Evolutionary conservation across 2,797 vertebrate species (phyloP).

Genomic region (Sus cebifrons): DNA sequence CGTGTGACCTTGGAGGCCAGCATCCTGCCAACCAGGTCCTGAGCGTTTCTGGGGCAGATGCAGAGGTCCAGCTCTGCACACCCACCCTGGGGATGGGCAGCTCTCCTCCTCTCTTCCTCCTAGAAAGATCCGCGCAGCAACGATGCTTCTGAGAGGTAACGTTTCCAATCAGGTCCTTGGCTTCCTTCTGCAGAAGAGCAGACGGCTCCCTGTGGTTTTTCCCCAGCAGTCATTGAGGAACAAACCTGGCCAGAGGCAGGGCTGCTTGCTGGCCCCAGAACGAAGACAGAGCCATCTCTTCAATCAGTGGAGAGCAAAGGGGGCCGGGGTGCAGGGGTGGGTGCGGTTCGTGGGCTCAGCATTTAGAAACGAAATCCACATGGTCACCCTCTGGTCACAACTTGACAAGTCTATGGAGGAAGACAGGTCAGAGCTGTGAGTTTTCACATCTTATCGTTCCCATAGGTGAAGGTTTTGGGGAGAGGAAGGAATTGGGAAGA

Average conservation of each 20-base stretch:
- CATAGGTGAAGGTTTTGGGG: too few species aligned
- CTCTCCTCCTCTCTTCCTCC: not conserved
- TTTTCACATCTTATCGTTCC: too few species aligned
- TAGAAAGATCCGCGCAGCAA: accelerated
- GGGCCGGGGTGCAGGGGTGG: accelerated
- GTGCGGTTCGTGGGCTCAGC: not conserved
- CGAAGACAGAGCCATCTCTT: not conserved
- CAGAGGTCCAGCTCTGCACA: accelerated
- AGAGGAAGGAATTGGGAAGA: too few species aligned
- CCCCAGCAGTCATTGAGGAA: accelerated
- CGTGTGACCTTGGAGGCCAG: accelerated
- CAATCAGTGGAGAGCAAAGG: not conserved
- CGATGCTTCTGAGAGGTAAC: not conserved
- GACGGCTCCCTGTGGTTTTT: not conserved
- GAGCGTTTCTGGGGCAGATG: accelerated
- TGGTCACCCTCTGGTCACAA: accelerated
- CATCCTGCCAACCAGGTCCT: accelerated
- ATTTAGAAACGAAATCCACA: accelerated
- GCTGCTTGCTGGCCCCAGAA: not conserved
- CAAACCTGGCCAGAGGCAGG: accelerated
- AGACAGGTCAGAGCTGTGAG: accelerated
- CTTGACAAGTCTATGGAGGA: not conserved
- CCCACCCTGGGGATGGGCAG: too few species aligned
- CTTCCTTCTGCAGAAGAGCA: not conserved
- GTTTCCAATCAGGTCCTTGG: too few species aligned